Percentiles rank a stretch among this genome's conserved stretches.
Evolutionary conservation across 2,797 vertebrate species (phyloP).

Genomic region (Clamator glandarius): DNA sequence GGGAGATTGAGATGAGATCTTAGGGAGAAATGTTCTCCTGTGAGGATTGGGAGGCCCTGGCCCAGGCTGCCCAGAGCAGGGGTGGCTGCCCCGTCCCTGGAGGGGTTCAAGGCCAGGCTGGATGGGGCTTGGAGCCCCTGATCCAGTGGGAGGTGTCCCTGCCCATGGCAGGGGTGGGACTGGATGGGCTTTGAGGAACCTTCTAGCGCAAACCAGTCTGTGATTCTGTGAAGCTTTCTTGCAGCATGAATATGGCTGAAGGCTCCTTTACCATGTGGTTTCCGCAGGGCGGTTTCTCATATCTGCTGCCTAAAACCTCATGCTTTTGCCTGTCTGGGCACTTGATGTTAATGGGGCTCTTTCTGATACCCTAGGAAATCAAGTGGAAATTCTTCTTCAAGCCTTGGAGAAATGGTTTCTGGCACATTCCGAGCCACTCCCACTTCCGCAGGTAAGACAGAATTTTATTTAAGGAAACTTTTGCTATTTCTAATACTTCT

Average conservation of each 20-base stretch:
- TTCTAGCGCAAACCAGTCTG: too few species aligned
- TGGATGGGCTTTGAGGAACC: too few species aligned
- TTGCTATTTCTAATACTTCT: background rate
- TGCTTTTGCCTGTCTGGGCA: background rate
- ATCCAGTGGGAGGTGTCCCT: too few species aligned
- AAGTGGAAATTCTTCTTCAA: conserved; percentile 96
- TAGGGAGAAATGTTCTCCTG: too few species aligned
- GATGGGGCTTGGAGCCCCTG: too few species aligned
- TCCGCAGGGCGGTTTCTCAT: background rate
- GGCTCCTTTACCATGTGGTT: background rate
- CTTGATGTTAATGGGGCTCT: conserved; percentile 12
- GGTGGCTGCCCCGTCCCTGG: too few species aligned
- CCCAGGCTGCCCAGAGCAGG: too few species aligned
- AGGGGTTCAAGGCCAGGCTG: too few species aligned
- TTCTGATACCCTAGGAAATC: conserved; percentile 84
- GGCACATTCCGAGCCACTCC: conserved; percentile 94
- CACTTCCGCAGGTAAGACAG: conserved; percentile 86
- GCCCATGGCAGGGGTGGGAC: too few species aligned
- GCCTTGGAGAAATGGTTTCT: conserved; percentile 98
- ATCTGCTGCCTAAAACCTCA: background rate
- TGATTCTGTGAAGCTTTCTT: background rate
- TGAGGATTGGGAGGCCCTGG: too few species aligned
- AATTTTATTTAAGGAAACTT: background rate
- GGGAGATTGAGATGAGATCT: too few species aligned
- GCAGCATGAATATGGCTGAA: background rate